These are phyloP conservation scores for Rosalia funebris DNA, from an alignment of 2,888 invertebrate genomes.

Conservation along the genomic window DNA sequence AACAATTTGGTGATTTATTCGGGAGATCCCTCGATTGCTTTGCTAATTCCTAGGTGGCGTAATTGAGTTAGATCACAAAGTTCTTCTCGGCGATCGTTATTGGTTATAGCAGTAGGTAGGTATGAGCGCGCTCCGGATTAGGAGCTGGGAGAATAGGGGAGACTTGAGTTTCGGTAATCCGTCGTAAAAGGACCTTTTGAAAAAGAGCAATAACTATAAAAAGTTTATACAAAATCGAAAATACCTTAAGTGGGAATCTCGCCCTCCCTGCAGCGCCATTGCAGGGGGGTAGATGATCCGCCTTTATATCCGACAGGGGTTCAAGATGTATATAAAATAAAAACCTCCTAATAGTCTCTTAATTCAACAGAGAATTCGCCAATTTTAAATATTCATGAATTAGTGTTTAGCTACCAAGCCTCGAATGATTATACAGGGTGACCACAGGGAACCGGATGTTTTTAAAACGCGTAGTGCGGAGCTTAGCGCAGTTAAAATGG, in stretches of 20 bases:
- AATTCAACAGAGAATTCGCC: no score
- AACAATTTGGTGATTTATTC: slow-evolving; percentile 49
- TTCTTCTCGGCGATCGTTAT: slow-evolving; percentile 41
- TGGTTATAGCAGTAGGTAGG: slow-evolving; percentile 10
- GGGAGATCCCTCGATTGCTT: slow-evolving; percentile 38
- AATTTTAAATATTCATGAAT: no score
- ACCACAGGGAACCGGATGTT: no score
- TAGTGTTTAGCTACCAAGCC: no score
- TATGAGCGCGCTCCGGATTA: neutral
- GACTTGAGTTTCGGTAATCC: slow-evolving; percentile 12
- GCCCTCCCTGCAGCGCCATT: neutral
- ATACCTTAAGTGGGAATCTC: neutral
- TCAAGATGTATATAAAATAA: no score
- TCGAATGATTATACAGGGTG: no score
- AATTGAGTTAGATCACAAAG: slow-evolving; percentile 45
- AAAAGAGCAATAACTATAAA: slow-evolving; percentile 17
- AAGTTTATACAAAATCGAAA: slow-evolving; percentile 21
- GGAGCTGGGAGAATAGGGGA: neutral
- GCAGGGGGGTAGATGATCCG: neutral
- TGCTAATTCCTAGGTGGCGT: slow-evolving; percentile 45
- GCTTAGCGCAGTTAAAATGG: no score
- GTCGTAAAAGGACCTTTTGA: slow-evolving; percentile 18
- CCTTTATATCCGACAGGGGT: no score
- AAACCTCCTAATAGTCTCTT: no score
- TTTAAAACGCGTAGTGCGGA: no score